A percentile compares a stretch with the other conserved stretches of the same genome.
Conservation (phyloP, 2,888 invertebrate genomes). For the Lepas anatifera region DNA sequence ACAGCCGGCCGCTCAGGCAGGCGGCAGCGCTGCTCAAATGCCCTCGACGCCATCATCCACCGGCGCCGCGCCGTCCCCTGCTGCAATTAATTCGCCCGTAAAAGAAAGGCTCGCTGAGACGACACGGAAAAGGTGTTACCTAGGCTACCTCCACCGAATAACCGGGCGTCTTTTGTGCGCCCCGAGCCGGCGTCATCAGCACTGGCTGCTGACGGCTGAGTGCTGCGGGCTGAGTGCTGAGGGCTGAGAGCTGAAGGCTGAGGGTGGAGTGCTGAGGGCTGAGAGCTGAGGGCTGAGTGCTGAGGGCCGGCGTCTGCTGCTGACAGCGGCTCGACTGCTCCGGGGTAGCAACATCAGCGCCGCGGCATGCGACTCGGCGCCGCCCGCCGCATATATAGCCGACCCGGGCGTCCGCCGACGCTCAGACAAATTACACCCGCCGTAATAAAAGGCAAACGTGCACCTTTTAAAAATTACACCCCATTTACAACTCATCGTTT, state of each 20-base stretch:
- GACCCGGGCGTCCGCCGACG: not conserved
- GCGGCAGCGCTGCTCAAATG: not conserved
- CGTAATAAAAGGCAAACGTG: constrained; percentile 12
- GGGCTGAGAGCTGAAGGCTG: too few species aligned
- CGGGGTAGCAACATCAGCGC: too few species aligned
- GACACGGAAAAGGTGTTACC: constrained; percentile 11
- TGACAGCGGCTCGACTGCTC: too few species aligned
- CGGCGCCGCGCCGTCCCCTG: not conserved
- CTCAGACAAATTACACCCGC: not conserved
- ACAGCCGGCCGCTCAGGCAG: not conserved
- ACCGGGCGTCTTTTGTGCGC: too few species aligned
- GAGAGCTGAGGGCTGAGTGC: too few species aligned
- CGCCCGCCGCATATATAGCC: not conserved
- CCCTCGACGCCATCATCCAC: not conserved
- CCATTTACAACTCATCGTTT: constrained; percentile 12
- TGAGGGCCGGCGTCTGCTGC: too few species aligned
- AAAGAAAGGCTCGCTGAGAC: not conserved
- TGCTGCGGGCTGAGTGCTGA: too few species aligned
- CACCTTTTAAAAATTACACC: constrained; percentile 12
- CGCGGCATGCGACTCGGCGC: not conserved
- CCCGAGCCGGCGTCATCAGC: too few species aligned
- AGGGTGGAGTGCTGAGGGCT: too few species aligned
- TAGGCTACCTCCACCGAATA: not conserved
- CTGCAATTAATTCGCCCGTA: constrained; percentile 11
- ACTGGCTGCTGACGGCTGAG: too few species aligned